These are phyloP conservation scores for Onychomys torridus DNA, from an alignment of 2,797 vertebrate species.

Conservation along the genomic window DNA sequence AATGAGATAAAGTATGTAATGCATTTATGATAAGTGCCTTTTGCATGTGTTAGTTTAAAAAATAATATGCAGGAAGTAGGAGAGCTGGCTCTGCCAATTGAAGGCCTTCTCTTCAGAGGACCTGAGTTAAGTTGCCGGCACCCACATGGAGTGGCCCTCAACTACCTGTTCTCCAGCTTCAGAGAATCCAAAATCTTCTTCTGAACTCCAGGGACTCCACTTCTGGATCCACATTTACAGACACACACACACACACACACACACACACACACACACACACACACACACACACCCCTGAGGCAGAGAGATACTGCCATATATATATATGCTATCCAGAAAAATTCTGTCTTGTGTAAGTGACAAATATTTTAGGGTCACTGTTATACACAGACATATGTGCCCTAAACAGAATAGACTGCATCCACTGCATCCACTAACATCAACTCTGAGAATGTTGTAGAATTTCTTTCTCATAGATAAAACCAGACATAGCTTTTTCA, in stretches of 20 bases:
- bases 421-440: background rate
- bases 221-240: background rate
- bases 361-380: background rate
- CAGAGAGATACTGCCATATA: no score
- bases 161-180: background rate
- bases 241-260: background rate
- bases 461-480: background rate
- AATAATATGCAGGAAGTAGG: background rate
- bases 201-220: background rate
- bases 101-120: background rate
- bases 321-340: background rate
- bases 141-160: background rate
- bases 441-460: background rate
- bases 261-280: background rate
- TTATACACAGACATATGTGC: background rate
- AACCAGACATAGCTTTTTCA: background rate
- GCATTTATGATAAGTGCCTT: background rate
- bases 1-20: background rate
- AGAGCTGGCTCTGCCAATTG: background rate
- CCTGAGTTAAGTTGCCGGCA: background rate
- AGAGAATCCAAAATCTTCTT: background rate
- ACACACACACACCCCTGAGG: background rate
- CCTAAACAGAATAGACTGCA: background rate
- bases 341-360: background rate
- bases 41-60: background rate